Conservation (phyloP, 2,113 vertebrate genomes). For the Procavia capensis region DNA sequence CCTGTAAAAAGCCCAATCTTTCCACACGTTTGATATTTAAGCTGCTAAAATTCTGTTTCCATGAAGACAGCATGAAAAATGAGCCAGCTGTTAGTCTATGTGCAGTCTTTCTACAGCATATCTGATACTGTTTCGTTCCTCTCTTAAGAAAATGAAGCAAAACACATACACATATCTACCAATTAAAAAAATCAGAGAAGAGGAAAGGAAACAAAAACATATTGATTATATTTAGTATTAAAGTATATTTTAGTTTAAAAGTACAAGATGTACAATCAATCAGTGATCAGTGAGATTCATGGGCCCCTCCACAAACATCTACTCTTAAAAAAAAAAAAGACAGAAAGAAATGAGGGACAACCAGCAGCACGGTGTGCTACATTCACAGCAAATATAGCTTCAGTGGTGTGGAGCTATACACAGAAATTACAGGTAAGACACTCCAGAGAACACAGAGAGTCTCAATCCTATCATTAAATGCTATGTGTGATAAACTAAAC, state of each 20-base stretch:
- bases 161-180: background rate
- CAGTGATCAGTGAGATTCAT: conserved; percentile 1
- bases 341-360: background rate
- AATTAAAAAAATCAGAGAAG: background rate
- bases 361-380: background rate
- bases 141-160: conserved; percentile 7
- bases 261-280: background rate
- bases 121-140: background rate
- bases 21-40: background rate
- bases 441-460: conserved; percentile 14
- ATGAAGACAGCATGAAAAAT: background rate
- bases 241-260: conserved; percentile 56
- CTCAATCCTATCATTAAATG: conserved; percentile 15
- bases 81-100: background rate
- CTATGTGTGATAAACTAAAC: background rate
- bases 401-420: background rate
- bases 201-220: background rate
- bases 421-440: background rate
- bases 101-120: conserved; percentile 1
- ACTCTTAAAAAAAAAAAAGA: conserved; percentile 38
- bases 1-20: conserved; percentile 7
- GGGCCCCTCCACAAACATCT: background rate
- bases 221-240: background rate
- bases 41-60: background rate
- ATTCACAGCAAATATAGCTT: conserved; percentile 17